Base-by-base conservation (phyloP, 2,888 invertebrate genomes). In the Quadroppia sp. region DNA sequence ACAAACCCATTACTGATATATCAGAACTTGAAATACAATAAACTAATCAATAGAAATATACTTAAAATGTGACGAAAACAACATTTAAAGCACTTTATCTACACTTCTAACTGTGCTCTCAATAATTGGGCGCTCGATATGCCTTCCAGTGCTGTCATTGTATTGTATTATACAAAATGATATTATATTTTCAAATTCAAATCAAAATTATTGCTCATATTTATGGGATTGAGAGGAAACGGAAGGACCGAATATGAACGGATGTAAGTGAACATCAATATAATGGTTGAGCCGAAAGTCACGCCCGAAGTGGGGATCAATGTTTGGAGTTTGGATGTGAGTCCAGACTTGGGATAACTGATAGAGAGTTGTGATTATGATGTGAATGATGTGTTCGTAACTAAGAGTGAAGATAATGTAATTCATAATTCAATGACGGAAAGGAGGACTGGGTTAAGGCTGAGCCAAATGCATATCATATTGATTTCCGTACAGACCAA, bases 391-490 rank as follows among this genome's bases (percentile, higher is more conserved):
- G 4, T 9, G 9, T 36, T n/a, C n/a, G n/a, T n/a, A n/a, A n/a
- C n/a, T n/a, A 42, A 42, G 42, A 42, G 42, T 11, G 42, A 11
- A 7, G 15, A 42, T 11, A 11, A 42, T 42, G 42, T 9, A 48
- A 48, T 48, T 48, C 48, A 48, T 48, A 48, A 48, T 20, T 48
- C 7, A 48, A 48, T 56, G 56, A 7, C 3, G 2, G 25, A 56
- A 56, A 6, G 25, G 23, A 56, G 23, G 25, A n/a, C 25, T 56
- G 23, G 56, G 20, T 56, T 25, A 56, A 25, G 28, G 56, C 25
- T 25, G 56, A 56, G 25, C 56, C 13, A 48, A 56, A 56, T 56
- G 56, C 13, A 56, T 56, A 56, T 56, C 25, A 56, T 25, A 56
- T 56, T 56, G 4, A 56, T 56, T 56, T 56, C 56, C 56, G 56